phyloP scores from a whole-genome alignment of 2,888 invertebrate genomes.

The Drosophila colorata region DNA sequence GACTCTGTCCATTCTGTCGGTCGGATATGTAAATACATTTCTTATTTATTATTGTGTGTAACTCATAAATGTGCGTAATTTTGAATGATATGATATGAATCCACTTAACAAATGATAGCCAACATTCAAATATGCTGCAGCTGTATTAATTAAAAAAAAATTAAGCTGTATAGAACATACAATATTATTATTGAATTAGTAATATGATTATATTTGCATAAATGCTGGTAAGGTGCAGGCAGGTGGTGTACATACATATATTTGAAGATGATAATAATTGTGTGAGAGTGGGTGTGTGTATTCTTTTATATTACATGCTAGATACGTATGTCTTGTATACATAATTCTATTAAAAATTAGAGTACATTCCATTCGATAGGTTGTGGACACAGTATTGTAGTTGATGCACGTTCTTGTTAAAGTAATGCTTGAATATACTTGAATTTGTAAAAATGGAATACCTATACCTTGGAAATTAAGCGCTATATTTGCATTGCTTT shows the following conservation, averaged over 20 bases:
- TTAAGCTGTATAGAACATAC: too few species aligned
- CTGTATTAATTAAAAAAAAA: too few species aligned
- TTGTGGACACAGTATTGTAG: too few species aligned
- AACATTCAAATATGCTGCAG: too few species aligned
- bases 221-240: constrained; percentile 59
- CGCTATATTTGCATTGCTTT: constrained; percentile 99
- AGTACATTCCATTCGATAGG: too few species aligned
- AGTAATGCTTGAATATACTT: constrained; percentile 1
- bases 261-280: constrained; percentile 43
- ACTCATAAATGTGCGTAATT: too few species aligned
- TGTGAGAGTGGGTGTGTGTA: constrained; percentile 1
- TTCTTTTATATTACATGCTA: constrained; percentile 12
- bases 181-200: too few species aligned
- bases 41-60: background rate
- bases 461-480: constrained; percentile 97
- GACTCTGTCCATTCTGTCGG: too few species aligned
- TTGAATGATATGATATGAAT: too few species aligned
- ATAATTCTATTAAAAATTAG: background rate
- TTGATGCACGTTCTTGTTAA: constrained; percentile 5
- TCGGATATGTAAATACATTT: background rate
- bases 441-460: constrained; percentile 14
- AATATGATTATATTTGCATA: too few species aligned
- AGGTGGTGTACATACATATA: background rate
- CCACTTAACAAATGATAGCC: too few species aligned
- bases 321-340: background rate